These are phyloP conservation scores for Norana najaformis DNA, from an alignment of 2,888 invertebrate species.

Conservation along the genomic window DNA sequence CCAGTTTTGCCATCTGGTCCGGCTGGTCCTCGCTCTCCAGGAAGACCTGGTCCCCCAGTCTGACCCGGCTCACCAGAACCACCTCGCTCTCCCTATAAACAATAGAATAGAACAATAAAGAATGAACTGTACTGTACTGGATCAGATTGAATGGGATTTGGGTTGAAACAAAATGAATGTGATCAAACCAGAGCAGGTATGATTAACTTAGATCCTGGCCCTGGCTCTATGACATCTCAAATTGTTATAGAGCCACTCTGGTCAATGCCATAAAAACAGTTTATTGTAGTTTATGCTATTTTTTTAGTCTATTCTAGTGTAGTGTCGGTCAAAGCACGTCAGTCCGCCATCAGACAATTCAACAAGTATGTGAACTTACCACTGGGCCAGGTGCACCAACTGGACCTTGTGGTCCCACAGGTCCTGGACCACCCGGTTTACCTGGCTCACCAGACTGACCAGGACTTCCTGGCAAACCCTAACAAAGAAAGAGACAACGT, in stretches of 20 bases:
- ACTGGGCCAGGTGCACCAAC: background rate
- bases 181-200: no score
- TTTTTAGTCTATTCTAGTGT: background rate
- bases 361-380: background rate
- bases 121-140: no score
- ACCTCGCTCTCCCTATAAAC: slow-evolving; percentile 2
- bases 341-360: background rate
- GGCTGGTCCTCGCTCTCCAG: background rate
- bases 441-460: slow-evolving; percentile 32
- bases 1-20: slow-evolving; percentile 14
- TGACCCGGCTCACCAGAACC: background rate
- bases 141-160: background rate
- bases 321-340: background rate
- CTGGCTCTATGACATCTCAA: no score
- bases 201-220: no score
- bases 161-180: background rate
- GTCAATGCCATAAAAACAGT: background rate
- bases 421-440: slow-evolving; percentile 14
- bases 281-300: background rate
- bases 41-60: background rate
- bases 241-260: no score
- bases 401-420: background rate
- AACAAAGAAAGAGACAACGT: background rate
- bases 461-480: slow-evolving; percentile 13
- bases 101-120: no score